Conservation (phyloP, 1,140 invertebrate species). For the Cydia amplana region DNA sequence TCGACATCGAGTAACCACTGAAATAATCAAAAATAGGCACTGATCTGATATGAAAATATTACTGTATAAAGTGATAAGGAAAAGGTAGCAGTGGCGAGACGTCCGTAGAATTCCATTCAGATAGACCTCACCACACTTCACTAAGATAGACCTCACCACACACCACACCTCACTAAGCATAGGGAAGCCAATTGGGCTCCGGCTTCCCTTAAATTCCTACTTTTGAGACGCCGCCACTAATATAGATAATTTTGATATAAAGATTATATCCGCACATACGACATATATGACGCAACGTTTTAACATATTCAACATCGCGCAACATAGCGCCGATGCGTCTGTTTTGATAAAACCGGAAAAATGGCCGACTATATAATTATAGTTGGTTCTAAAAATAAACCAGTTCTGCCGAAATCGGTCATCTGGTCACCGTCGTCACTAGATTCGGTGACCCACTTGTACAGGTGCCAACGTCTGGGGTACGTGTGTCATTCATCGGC, state of each 20-base stretch:
- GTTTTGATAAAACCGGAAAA: conserved; percentile 11
- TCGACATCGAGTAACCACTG: background rate
- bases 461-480: background rate
- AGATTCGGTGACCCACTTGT: conserved; percentile 10
- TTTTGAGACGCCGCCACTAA: background rate
- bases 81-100: too few relatives aligned
- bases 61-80: too few relatives aligned
- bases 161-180: too few relatives aligned
- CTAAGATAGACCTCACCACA: too few relatives aligned
- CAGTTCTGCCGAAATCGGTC: conserved; percentile 17
- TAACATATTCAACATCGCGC: conserved; percentile 6
- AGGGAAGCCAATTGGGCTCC: too few relatives aligned
- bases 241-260: too few relatives aligned
- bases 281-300: background rate
- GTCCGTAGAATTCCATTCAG: too few relatives aligned
- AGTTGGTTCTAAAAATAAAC: conserved; percentile 28
- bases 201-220: background rate
- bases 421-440: background rate
- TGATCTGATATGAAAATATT: too few relatives aligned
- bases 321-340: conserved; percentile 12
- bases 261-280: background rate
- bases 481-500: background rate
- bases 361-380: too few relatives aligned
- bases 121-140: too few relatives aligned
- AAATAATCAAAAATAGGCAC: background rate